phyloP scores from a whole-genome alignment of 2,888 invertebrate species.

The Tipula lateralis region DNA sequence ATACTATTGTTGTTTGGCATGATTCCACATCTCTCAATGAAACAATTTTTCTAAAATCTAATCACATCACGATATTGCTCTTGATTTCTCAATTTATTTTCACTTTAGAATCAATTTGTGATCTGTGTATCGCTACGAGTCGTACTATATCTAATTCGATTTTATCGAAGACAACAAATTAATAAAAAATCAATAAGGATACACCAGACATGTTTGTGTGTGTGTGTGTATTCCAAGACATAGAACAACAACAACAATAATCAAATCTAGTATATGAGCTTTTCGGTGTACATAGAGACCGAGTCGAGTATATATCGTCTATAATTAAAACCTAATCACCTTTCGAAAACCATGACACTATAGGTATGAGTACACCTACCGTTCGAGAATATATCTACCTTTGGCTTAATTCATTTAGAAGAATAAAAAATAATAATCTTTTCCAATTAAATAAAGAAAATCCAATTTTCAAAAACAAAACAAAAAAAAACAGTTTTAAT shows the following conservation, averaged over 20 bases:
- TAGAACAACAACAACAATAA: neutral
- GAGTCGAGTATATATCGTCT: neutral
- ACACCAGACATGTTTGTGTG: neutral
- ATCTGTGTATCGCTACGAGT: neutral
- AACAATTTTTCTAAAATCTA: neutral
- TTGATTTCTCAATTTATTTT: neutral
- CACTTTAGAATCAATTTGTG: neutral
- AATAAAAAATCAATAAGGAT: neutral
- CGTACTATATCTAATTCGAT: neutral
- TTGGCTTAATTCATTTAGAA: neutral
- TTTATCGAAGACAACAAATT: neutral
- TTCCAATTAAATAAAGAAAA: slow-evolving; percentile 19
- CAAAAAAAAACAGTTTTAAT: neutral
- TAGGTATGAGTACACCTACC: no score
- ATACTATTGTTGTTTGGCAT: neutral
- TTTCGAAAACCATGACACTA: neutral
- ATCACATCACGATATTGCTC: neutral
- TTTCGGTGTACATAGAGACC: no score
- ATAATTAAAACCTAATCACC: slow-evolving; percentile 19
- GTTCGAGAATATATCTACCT: neutral
- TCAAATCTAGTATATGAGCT: neutral
- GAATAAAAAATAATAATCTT: neutral
- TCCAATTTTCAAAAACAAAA: neutral
- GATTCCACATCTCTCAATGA: neutral
- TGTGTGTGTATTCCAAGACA: no score